Conservation (phyloP, 1,140 invertebrate genomes). For the Anadara kagoshimensis region DNA sequence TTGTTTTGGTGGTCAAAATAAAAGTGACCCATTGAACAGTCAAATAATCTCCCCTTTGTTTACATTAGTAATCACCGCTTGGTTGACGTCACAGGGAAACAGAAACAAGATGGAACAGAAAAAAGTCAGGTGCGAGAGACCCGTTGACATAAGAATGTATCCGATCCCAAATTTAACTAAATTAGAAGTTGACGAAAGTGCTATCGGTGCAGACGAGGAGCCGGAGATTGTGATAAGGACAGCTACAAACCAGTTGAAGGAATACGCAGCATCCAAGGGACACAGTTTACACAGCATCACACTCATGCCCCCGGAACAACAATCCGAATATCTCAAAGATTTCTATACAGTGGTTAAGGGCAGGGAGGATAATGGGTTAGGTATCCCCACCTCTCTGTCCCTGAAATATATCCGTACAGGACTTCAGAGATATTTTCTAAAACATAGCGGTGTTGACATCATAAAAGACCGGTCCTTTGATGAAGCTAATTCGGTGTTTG, state of each 20-base stretch:
- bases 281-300: constrained; percentile 49
- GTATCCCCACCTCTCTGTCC: constrained; percentile 8
- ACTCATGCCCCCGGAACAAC: constrained; percentile 50
- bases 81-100: constrained; percentile 55
- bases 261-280: constrained; percentile 55
- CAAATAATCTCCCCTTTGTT: background rate
- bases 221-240: constrained; percentile 41
- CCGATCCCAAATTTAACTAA: constrained; percentile 33
- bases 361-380: constrained; percentile 37
- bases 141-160: constrained; percentile 38
- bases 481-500: constrained; percentile 58
- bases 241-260: constrained; percentile 48
- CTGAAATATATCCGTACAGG: constrained; percentile 56
- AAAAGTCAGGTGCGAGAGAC: constrained; percentile 37
- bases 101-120: constrained; percentile 51
- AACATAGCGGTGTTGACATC: constrained; percentile 60
- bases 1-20: background rate
- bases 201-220: constrained; percentile 40
- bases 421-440: constrained; percentile 61
- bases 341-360: constrained; percentile 58
- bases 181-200: constrained; percentile 38
- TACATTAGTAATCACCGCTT: constrained; percentile 2
- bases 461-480: constrained; percentile 55
- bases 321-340: constrained; percentile 61
- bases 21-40: background rate